Evolutionary conservation across 2,888 invertebrate species (phyloP), one percentile per base, ranked within the genome.

Genomic region (Dasysyrphus tricinctus): DNA sequence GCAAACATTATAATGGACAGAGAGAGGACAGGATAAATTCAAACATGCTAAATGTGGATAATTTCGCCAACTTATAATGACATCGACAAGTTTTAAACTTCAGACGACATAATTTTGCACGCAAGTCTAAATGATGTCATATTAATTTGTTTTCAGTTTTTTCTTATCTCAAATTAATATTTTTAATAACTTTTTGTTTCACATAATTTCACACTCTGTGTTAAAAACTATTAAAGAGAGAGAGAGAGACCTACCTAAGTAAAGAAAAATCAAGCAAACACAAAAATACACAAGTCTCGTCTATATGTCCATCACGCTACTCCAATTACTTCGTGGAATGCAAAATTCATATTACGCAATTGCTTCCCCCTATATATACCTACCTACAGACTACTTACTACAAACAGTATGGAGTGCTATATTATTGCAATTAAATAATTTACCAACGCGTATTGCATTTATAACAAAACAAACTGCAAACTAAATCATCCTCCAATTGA

Each of bases 341-440:
- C 74, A 59, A 75, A 80, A 49, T 59, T 9, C 57, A 56, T 39
- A 44, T 69, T 69, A 69, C 54, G 57, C 34, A 37, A 56, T n/a
- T 57, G 19, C 76, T 59, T 44, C 76, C 73, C 54, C 56, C 59
- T 12, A n/a, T n/a, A n/a, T 24, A 24, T 24, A 24, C n/a, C n/a
- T 24, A 24, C 24, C 24, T 24, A 24, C 3, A 24, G 24, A 24
- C 24, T 24, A n/a, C n/a, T 24, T 24, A 24, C 0, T 11, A 19
- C 7, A 7, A 2, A 4, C 29, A 29, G 34, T 9, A 11, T 80
- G 69, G 70, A 11, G 11, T 32, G 39, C 44, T 39, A 32, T 39
- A 32, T 67, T 76, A 70, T 73, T 61, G 42, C 61, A 80, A 84
- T 80, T 80, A 80, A 84, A 59, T 73, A 84, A 80, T 84, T 54